A percentile compares a stretch with the other conserved stretches of the same genome.
Evolutionary conservation across 1,140 invertebrate genomes (phyloP).

Genomic region (Xylocopa sonorina): DNA sequence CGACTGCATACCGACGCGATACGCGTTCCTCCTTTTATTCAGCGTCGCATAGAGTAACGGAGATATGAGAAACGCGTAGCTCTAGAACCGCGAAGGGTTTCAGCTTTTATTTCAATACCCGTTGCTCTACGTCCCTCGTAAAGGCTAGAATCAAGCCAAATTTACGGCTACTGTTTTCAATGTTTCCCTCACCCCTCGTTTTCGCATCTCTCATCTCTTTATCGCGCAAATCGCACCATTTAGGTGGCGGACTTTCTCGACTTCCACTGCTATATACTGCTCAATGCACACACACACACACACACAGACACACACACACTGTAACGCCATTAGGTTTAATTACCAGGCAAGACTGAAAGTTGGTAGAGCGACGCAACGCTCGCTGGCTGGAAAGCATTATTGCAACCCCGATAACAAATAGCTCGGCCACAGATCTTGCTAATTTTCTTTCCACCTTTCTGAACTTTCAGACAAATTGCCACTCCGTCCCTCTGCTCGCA

Average conservation of each 20-base stretch:
- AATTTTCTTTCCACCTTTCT: conserved; percentile 48
- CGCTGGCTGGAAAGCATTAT: conserved; percentile 29
- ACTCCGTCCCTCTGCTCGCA: neutral
- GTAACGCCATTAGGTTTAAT: conserved; percentile 32
- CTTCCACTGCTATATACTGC: too few relatives aligned
- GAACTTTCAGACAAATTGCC: conserved; percentile 58
- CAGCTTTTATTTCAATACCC: neutral
- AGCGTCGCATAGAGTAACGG: neutral
- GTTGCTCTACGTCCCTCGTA: neutral
- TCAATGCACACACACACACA: too few relatives aligned
- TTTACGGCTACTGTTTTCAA: neutral
- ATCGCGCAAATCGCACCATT: neutral
- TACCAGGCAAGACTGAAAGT: conserved; percentile 27
- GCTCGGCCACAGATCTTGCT: conserved; percentile 29
- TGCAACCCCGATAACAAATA: conserved; percentile 53
- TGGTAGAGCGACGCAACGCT: neutral
- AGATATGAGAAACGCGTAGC: too few relatives aligned
- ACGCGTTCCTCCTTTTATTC: neutral
- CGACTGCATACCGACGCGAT: too few relatives aligned
- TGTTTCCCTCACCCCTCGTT: neutral
- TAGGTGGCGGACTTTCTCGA: neutral
- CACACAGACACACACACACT: too few relatives aligned
- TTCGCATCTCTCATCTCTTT: neutral
- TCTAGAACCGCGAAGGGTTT: neutral
- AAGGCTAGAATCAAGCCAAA: neutral